Percentiles rank a stretch among this genome's conserved stretches.
Conservation (phyloP, 2,888 invertebrate species). For the Cactoblastis cactorum region DNA sequence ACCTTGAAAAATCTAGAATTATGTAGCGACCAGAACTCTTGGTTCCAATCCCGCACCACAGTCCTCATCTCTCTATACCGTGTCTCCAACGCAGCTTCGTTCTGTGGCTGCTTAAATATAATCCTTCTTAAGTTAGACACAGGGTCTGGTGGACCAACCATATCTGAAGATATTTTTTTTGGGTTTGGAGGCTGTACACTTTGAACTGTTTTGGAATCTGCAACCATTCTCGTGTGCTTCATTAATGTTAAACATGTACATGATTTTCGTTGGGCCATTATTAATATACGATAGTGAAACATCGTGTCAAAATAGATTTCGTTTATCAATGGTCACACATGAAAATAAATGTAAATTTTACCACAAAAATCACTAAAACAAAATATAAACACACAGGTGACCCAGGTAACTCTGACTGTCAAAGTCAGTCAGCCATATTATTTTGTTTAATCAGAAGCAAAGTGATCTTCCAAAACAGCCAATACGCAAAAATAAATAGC, state of each 20-base stretch:
- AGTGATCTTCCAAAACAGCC: no score
- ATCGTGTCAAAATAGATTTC: constrained; percentile 17
- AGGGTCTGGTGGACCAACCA: constrained; percentile 89
- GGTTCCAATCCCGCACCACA: constrained; percentile 90
- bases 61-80: constrained; percentile 81
- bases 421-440: no score
- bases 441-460: no score
- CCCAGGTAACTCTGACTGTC: no score
- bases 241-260: constrained; percentile 22
- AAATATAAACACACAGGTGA: no score
- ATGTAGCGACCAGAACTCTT: constrained; percentile 90
- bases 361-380: no score
- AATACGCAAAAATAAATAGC: no score
- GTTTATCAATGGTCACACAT: neutral
- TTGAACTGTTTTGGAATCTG: constrained; percentile 50
- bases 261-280: constrained; percentile 25
- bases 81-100: constrained; percentile 84
- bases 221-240: constrained; percentile 40
- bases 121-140: constrained; percentile 88
- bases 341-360: no score
- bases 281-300: constrained; percentile 24
- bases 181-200: constrained; percentile 47
- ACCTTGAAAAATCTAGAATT: constrained; percentile 86
- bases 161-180: constrained; percentile 71
- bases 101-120: constrained; percentile 80